These are phyloP conservation scores for Lagodon rhomboides DNA, from an alignment of 2,797 vertebrate species.

Conservation along the genomic window DNA sequence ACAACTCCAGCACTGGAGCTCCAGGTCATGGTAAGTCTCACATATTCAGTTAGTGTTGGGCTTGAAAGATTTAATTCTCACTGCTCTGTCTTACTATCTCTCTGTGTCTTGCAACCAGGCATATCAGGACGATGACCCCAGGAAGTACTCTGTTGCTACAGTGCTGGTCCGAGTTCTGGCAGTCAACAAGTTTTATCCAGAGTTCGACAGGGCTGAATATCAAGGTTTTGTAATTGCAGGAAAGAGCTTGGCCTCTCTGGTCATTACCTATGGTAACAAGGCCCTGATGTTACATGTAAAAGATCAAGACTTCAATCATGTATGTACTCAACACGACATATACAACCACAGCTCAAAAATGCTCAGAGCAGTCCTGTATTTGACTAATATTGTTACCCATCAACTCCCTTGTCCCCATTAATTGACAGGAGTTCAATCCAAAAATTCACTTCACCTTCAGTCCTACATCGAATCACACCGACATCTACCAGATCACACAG, in stretches of 20 bases:
- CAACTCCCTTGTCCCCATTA: not conserved
- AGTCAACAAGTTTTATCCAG: constrained; percentile 82
- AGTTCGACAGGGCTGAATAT: constrained; percentile 79
- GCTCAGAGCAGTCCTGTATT: not conserved
- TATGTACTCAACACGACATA: constrained; percentile 58
- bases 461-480: constrained; percentile 78
- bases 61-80: not conserved
- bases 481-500: constrained; percentile 84
- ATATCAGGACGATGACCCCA: constrained; percentile 87
- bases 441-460: constrained; percentile 81
- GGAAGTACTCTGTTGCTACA: constrained; percentile 87
- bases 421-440: constrained; percentile 84
- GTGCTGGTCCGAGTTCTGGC: constrained; percentile 84
- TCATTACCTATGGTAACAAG: constrained; percentile 84
- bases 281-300: constrained; percentile 81
- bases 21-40: constrained; percentile 83
- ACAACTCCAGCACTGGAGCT: constrained; percentile 77
- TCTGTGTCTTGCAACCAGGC: constrained; percentile 75
- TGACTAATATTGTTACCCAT: constrained; percentile 22
- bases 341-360: not conserved
- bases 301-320: constrained; percentile 87
- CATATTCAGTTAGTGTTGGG: not conserved
- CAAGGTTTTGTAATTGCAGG: constrained; percentile 82
- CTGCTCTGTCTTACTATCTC: constrained; percentile 6
- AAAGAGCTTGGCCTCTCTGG: constrained; percentile 76